Conservation (phyloP, 2,888 invertebrate species). For the Scelioninae gen. 1 region DNA sequence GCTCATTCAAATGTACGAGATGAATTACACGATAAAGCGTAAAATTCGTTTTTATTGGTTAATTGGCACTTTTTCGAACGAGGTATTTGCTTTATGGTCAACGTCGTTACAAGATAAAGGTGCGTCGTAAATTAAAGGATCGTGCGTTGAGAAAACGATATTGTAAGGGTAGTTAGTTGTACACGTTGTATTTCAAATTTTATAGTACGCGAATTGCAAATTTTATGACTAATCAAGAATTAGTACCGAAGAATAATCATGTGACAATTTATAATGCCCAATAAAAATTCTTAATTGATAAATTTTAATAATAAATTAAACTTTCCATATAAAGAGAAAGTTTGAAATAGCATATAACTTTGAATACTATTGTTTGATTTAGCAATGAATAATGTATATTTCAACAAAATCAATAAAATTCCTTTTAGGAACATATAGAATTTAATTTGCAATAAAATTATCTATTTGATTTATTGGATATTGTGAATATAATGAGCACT, state of each 20-base stretch:
- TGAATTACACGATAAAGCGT: slow-evolving; percentile 40
- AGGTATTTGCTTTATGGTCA: slow-evolving; percentile 39
- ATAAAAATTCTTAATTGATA: too few species aligned
- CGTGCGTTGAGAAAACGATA: slow-evolving; percentile 3
- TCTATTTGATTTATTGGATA: too few species aligned
- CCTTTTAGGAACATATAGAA: too few species aligned
- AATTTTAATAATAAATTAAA: too few species aligned
- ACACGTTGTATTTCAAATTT: slow-evolving; percentile 9
- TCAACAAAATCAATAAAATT: too few species aligned
- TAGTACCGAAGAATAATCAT: background rate
- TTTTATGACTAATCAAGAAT: slow-evolving; percentile 11
- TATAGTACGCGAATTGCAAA: background rate
- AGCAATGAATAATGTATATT: too few species aligned
- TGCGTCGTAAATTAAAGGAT: slow-evolving; percentile 23
- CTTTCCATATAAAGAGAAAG: too few species aligned
- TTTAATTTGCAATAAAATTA: too few species aligned
- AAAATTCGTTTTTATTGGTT: slow-evolving; percentile 48
- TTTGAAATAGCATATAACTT: too few species aligned
- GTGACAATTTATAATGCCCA: background rate
- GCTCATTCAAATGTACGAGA: slow-evolving; percentile 40
- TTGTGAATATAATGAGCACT: too few species aligned
- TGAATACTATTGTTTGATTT: too few species aligned
- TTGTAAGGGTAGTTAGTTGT: slow-evolving; percentile 2
- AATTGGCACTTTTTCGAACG: slow-evolving; percentile 45
- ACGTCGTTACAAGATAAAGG: slow-evolving; percentile 19